phyloP scores from a whole-genome alignment of 2,888 invertebrate species.

The Hybos culiciformis region DNA sequence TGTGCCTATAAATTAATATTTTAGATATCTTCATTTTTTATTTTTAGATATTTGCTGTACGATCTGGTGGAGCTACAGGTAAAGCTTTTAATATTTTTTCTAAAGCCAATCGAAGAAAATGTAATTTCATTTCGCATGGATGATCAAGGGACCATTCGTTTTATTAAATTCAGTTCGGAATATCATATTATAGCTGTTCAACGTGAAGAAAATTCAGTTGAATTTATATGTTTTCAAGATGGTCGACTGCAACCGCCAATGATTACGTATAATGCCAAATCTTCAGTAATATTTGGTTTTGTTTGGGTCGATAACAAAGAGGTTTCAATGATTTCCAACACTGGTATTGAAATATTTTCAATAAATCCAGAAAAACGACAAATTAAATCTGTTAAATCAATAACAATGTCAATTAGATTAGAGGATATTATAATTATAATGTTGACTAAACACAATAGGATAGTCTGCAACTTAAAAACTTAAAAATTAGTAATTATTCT shows the following conservation, averaged over 20 bases:
- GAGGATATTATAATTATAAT: too few relatives aligned
- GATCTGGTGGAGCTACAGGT: too few relatives aligned
- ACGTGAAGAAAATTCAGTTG: constrained; percentile 63
- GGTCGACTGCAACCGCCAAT: constrained; percentile 51
- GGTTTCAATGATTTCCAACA: constrained; percentile 79
- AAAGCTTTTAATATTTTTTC: constrained; percentile 89
- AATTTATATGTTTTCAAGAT: constrained; percentile 75
- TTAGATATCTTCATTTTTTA: too few relatives aligned
- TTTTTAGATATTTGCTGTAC: too few relatives aligned
- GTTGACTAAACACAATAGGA: too few relatives aligned
- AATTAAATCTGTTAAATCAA: constrained; percentile 49
- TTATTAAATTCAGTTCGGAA: constrained; percentile 89
- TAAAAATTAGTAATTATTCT: too few relatives aligned
- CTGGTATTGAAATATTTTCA: constrained; percentile 79
- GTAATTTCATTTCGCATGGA: constrained; percentile 77
- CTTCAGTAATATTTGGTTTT: constrained; percentile 75
- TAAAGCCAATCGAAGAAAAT: constrained; percentile 56
- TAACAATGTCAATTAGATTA: too few relatives aligned
- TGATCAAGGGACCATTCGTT: constrained; percentile 55
- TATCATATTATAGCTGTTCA: constrained; percentile 82
- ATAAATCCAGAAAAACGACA: constrained; percentile 52
- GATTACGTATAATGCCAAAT: constrained; percentile 73
- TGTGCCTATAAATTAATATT: too few relatives aligned
- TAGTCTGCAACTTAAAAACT: too few relatives aligned
- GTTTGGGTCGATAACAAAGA: constrained; percentile 82